A percentile compares a stretch with the other conserved stretches of the same genome.
These are phyloP conservation scores for Nemopilema nomurai DNA, from an alignment of 30 jellyfish, hydroid and myxozoan genomes.

Conservation along the genomic window DNA sequence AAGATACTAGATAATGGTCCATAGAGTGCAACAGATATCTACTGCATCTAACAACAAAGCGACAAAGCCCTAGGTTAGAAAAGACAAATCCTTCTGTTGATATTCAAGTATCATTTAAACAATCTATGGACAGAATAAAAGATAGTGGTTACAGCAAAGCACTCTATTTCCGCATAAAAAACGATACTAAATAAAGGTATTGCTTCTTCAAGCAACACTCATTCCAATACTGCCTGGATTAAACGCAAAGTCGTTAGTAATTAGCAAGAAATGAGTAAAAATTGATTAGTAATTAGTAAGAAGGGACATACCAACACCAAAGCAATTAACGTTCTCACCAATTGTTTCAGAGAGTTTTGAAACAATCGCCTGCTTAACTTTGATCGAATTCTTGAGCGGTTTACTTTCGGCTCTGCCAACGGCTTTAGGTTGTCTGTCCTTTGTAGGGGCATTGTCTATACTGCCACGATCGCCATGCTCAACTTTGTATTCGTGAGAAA, in stretches of 20 bases:
- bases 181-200: no score
- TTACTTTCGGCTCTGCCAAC: constrained; percentile 32
- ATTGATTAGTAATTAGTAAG: background rate
- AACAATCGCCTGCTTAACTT: constrained; percentile 80
- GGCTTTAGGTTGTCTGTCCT: constrained; percentile 54
- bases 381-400: constrained; percentile 39
- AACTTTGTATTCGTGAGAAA: background rate
- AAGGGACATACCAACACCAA: constrained; percentile 66
- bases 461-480: constrained; percentile 12
- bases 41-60: no score
- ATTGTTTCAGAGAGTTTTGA: constrained; percentile 79
- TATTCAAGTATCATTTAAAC: no score
- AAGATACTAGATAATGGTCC: background rate
- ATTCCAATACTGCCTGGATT: background rate
- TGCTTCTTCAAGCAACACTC: no score
- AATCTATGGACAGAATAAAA: no score
- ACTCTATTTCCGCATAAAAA: no score
- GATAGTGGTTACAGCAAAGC: no score
- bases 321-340: constrained; percentile 81
- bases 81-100: no score
- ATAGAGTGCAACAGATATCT: no score
- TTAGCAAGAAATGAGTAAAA: background rate
- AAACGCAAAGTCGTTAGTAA: background rate
- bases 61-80: no score
- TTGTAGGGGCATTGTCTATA: constrained; percentile 7